Percentiles rank a stretch among this genome's conserved stretches.
Evolutionary conservation across 2,888 invertebrate species (phyloP).

Genomic region (Latheticus oryzae): DNA sequence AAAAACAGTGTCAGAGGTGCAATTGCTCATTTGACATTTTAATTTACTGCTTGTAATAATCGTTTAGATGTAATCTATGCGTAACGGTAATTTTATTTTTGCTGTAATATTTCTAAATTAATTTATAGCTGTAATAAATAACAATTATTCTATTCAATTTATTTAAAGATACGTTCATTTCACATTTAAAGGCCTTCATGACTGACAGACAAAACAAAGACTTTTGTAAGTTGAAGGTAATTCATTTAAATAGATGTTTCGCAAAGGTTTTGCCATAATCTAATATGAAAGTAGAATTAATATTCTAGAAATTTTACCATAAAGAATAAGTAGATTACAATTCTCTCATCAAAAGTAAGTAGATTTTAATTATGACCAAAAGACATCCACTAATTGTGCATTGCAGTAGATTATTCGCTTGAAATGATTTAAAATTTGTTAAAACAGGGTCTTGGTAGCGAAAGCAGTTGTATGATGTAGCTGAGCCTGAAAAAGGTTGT

Average conservation of each 20-base stretch:
- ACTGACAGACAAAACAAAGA: too few species aligned
- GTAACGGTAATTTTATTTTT: conserved; percentile 24
- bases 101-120: conserved; percentile 22
- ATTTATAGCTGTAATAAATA: conserved; percentile 24
- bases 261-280: too few species aligned
- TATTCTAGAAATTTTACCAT: too few species aligned
- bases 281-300: too few species aligned
- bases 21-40: conserved; percentile 21
- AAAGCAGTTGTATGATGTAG: not conserved
- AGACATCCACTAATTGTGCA: too few species aligned
- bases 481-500: conserved; percentile 25
- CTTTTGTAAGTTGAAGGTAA: too few species aligned
- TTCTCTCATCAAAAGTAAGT: too few species aligned
- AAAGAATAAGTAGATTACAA: too few species aligned
- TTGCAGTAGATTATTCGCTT: conserved; percentile 4
- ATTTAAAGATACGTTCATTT: conserved; percentile 2
- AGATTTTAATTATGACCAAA: conserved; percentile 1
- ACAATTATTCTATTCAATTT: conserved; percentile 14
- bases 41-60: conserved; percentile 18
- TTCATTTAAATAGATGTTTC: too few species aligned
- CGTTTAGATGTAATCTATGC: conserved; percentile 28
- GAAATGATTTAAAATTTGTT: conserved; percentile 3
- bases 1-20: conserved; percentile 15
- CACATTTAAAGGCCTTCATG: too few species aligned
- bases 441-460: conserved; percentile 4